Conservation (phyloP, 2,888 invertebrate species). For the Fragum whitleyi region DNA sequence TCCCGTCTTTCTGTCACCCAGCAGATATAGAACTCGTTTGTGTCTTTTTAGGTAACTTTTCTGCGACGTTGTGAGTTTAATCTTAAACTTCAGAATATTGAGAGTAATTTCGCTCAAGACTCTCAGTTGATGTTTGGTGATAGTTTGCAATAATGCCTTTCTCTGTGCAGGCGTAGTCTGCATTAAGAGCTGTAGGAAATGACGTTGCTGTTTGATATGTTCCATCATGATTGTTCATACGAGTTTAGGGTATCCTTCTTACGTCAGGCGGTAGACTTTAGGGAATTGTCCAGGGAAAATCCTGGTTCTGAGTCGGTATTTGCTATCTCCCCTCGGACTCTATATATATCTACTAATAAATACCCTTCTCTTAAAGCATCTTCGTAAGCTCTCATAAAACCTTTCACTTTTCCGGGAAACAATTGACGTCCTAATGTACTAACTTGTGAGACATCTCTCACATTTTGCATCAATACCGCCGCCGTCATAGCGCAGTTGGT, state of each 20-base stretch:
- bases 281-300: conserved; percentile 34
- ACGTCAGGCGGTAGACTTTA: conserved; percentile 24
- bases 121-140: conserved; percentile 40
- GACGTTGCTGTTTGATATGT: conserved; percentile 36
- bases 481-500: too few relatives aligned
- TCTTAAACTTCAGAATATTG: conserved; percentile 26
- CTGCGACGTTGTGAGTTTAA: conserved; percentile 10
- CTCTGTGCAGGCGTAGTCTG: conserved; percentile 31
- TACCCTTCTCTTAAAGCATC: conserved; percentile 32
- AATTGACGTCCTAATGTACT: conserved; percentile 14
- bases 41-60: conserved; percentile 27
- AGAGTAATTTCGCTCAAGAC: conserved; percentile 33
- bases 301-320: conserved; percentile 27
- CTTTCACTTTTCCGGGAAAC: conserved; percentile 30
- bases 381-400: conserved; percentile 33
- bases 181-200: conserved; percentile 34
- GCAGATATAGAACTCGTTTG: conserved; percentile 26
- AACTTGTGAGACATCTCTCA: conserved; percentile 22
- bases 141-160: conserved; percentile 35
- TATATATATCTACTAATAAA: conserved; percentile 35
- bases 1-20: conserved; percentile 26
- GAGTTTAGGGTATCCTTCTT: conserved; percentile 20
- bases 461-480: conserved; percentile 35
- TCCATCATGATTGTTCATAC: conserved; percentile 34
- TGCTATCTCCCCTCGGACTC: conserved; percentile 16